phyloP scores from a whole-genome alignment of 2,888 invertebrate genomes.

The Antheraea assamensis region DNA sequence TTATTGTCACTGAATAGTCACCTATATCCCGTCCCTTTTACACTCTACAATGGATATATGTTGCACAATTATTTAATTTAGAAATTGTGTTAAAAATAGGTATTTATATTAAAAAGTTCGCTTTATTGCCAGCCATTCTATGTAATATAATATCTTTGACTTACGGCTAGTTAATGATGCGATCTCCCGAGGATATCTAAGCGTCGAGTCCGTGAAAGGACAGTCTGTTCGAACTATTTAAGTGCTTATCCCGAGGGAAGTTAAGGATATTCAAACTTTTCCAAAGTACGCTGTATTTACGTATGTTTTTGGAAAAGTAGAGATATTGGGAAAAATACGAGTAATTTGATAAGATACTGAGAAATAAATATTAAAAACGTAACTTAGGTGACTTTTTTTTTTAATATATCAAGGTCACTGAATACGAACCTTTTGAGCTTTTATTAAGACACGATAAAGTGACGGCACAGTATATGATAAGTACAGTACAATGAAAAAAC shows the following conservation, averaged over 20 bases:
- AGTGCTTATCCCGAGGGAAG: not conserved
- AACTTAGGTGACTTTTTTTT: not conserved
- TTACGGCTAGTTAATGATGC: not conserved
- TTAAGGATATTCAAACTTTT: not conserved
- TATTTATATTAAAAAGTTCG: too few relatives aligned
- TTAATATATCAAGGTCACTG: too few relatives aligned
- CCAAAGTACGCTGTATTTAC: not conserved
- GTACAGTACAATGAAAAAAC: too few relatives aligned
- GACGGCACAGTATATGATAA: too few relatives aligned
- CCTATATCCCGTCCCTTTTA: too few relatives aligned
- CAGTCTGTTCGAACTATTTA: constrained; percentile 5
- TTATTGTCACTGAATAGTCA: too few relatives aligned
- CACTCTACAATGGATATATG: too few relatives aligned
- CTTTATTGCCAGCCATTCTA: not conserved
- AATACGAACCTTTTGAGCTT: too few relatives aligned
- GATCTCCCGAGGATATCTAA: not conserved
- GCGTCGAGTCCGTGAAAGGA: not conserved
- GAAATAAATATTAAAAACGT: not conserved
- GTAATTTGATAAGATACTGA: not conserved
- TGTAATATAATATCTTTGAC: not conserved
- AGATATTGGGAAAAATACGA: not conserved
- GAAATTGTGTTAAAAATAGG: too few relatives aligned
- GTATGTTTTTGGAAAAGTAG: not conserved
- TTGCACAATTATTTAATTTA: too few relatives aligned
- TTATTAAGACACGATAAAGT: too few relatives aligned